Base-by-base conservation (phyloP, 2,797 vertebrate genomes). In the Bucorvus abyssinicus region DNA sequence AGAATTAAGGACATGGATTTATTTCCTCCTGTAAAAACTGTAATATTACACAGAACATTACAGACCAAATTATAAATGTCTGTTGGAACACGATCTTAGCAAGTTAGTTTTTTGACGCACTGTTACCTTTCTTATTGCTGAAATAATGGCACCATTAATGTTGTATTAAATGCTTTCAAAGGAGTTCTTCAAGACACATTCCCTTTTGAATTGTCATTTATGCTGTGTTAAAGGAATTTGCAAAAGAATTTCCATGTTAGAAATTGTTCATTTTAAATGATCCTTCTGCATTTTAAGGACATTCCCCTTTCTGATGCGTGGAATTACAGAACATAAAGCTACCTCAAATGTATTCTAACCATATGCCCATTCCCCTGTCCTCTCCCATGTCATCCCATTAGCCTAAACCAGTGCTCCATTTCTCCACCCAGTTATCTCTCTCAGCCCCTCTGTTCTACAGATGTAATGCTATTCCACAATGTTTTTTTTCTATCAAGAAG, bases 121-220 rank as follows among this genome's bases (percentile, higher is more conserved):
- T 57, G 19, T 68, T 85, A 49, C 12, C 68, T 65, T 90, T 15
- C 57, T 84, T 84, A 65, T 85, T 67, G 30, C 30, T 83, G 67
- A 91, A 81, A 55, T 94, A 89, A 93, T 44, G 32, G 13, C 47
- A 65, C 30, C 30, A 36, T 94, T 75, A 82, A 61, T 76, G 79
- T n/a, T 89, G 30, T 36, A 64, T 57, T 56, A 87, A 91, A 61
- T 52, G 36, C 52, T 85, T 87, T 91, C 56, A 85, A 21, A 85
- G 71, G 16, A 80, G 14, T 61, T 91, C 26, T 84, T 89, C 22
- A 27, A 79, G 36, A 44, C 1, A 11, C 59, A 32, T 71, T 89
- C 59, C 44, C 24, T 91, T 94, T 93, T 87, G 21, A 82, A 9
- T 73, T 83, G 61, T 60, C 47, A 45, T 45, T 86, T 70, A 55